Evolutionary conservation across 2,888 invertebrate genomes (phyloP), one percentile per base, ranked within the genome.

Genomic region (Colletes collaris): DNA sequence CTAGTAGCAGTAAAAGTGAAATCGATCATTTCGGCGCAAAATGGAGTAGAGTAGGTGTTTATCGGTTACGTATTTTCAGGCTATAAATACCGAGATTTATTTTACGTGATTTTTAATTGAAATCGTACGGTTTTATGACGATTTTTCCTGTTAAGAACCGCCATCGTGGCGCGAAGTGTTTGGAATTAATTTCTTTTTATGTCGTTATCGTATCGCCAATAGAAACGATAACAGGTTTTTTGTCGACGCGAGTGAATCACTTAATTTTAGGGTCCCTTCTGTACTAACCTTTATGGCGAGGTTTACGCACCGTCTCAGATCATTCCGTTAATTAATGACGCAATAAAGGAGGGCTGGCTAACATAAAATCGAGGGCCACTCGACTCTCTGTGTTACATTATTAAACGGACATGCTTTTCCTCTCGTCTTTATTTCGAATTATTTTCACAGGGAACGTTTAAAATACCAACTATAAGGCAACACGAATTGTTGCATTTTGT

Each of bases 271-370:
- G 72, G 63, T 16, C 55, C 56, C 49, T 49, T 56, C 55, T 16
- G 59, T 56, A 58, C 56, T 73, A 82, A 81, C 81, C 63, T 86
- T 86, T 83, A 86, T 67, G 53, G 56, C 75, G 53, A 70, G 79
- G 73, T 86, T 84, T 86, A 77, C 83, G 77, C 65, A 82, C 63
- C 64, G 58, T 65, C 70, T 83, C 74, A 46, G 70, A 81, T 86
- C 79, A 83, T 83, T 76, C 75, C 40, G 66, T 75, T 83, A 86
- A 84, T 84, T 84, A 84, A 84, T 80, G 76, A 70, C 72, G 58
- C 64, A 74, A 83, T 86, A 85, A 85, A 79, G 72, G 71, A 71
- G 58, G 72, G 68, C 49, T 46, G 63, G 60, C 58, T 37, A 53
- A 53, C 64, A 76, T 76, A 81, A 80, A 81, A 81, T 81, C 76